Percentiles rank a stretch among this genome's conserved stretches.
These are phyloP conservation scores for Tupaia chinensis DNA, from an alignment of 2,113 vertebrate species.

Conservation along the genomic window DNA sequence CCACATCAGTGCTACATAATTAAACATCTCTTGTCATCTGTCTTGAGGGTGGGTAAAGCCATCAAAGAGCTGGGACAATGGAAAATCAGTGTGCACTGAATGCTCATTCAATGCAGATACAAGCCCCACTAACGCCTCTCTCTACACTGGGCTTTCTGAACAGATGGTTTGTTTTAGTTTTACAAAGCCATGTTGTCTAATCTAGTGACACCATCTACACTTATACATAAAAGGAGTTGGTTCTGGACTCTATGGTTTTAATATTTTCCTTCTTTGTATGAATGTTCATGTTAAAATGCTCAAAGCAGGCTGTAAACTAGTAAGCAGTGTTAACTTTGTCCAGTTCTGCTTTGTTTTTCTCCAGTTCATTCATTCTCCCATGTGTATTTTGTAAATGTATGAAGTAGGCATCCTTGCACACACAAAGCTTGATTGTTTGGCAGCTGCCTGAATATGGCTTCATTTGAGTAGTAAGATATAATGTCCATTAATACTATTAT, in stretches of 20 bases:
- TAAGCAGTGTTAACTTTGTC: conserved; percentile 56
- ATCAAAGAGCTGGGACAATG: conserved; percentile 70
- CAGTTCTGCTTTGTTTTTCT: conserved; percentile 59
- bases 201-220: conserved; percentile 79
- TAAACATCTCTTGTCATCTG: conserved; percentile 50
- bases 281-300: conserved; percentile 58
- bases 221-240: conserved; percentile 78
- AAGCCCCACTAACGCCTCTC: conserved; percentile 40
- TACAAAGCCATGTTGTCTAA: conserved; percentile 74
- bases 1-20: not conserved
- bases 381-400: conserved; percentile 64
- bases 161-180: conserved; percentile 85
- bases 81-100: conserved; percentile 54
- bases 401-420: conserved; percentile 36
- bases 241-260: conserved; percentile 53
- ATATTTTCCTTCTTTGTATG: conserved; percentile 65
- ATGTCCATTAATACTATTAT: conserved; percentile 47
- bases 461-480: conserved; percentile 34
- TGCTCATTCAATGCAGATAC: conserved; percentile 62
- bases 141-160: conserved; percentile 61
- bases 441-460: conserved; percentile 49
- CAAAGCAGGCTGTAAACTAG: conserved; percentile 57
- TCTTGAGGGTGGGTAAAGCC: conserved; percentile 54
- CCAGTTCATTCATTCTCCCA: conserved; percentile 66
- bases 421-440: conserved; percentile 60